phyloP scores from a whole-genome alignment of 1,140 invertebrate species.

The Arctopsyche grandis region DNA sequence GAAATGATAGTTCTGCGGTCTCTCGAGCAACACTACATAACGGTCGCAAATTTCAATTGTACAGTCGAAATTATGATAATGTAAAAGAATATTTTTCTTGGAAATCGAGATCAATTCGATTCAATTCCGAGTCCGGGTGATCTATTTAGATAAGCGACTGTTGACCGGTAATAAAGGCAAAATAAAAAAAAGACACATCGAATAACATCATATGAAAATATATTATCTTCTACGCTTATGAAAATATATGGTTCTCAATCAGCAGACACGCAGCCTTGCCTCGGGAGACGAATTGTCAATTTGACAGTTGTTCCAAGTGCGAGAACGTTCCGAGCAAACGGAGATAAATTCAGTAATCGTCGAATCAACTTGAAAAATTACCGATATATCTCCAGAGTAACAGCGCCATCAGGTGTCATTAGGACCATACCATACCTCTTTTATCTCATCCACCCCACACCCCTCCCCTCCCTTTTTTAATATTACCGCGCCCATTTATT shows the following conservation, averaged over 20 bases:
- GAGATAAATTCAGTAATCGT: slow-evolving; percentile 20
- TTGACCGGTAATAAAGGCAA: no score
- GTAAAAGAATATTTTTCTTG: no score
- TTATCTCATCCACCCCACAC: no score
- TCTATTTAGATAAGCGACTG: no score
- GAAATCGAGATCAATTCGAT: no score
- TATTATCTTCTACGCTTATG: no score
- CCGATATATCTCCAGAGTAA: slow-evolving; percentile 24
- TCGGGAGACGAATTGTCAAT: slow-evolving; percentile 15
- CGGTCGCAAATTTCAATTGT: neutral
- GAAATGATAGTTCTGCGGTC: neutral
- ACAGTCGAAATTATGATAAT: no score
- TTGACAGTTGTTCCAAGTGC: slow-evolving; percentile 8
- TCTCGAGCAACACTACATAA: no score
- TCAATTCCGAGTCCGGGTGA: no score
- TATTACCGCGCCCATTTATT: slow-evolving; percentile 12
- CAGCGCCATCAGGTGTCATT: slow-evolving; percentile 24
- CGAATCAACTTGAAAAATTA: slow-evolving; percentile 29
- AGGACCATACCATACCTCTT: neutral
- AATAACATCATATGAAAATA: no score
- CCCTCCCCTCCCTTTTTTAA: neutral
- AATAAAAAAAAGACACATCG: no score
- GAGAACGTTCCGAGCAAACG: neutral
- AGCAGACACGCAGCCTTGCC: neutral
- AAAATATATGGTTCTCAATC: slow-evolving; percentile 7